Evolutionary conservation across 1,140 invertebrate genomes (phyloP).

Genomic region (Euwallacea fornicatus): DNA sequence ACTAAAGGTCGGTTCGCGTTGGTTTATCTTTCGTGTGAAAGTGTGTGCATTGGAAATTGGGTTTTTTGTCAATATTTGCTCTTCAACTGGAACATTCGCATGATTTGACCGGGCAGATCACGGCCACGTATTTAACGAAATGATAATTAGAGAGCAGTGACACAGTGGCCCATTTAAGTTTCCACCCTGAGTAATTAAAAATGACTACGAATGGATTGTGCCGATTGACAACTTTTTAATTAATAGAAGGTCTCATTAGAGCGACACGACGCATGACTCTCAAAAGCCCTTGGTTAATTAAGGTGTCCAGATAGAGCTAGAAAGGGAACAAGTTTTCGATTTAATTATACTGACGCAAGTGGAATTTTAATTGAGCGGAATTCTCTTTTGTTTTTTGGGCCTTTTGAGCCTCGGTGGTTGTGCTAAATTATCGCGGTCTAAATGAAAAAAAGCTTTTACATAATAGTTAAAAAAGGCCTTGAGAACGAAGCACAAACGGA

Average conservation of each 20-base stretch:
- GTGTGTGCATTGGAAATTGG: no score
- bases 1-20: no score
- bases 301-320: constrained; percentile 7
- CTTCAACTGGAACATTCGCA: no score
- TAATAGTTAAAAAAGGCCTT: no score
- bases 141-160: constrained; percentile 17
- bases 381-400: no score
- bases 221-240: constrained; percentile 23
- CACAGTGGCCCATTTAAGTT: constrained; percentile 14
- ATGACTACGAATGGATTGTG: constrained; percentile 10
- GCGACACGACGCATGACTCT: constrained; percentile 15
- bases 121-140: neutral
- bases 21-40: no score
- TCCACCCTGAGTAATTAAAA: constrained; percentile 16
- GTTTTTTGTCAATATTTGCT: no score
- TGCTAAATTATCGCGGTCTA: no score
- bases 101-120: no score
- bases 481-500: no score
- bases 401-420: no score
- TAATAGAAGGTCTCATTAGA: constrained; percentile 20
- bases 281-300: constrained; percentile 3
- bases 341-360: constrained; percentile 9
- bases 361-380: constrained; percentile 5
- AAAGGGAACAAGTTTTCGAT: constrained; percentile 13
- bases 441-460: no score